Base-by-base conservation (phyloP, 1,140 invertebrate genomes). In the Aradophagus sp. region DNA sequence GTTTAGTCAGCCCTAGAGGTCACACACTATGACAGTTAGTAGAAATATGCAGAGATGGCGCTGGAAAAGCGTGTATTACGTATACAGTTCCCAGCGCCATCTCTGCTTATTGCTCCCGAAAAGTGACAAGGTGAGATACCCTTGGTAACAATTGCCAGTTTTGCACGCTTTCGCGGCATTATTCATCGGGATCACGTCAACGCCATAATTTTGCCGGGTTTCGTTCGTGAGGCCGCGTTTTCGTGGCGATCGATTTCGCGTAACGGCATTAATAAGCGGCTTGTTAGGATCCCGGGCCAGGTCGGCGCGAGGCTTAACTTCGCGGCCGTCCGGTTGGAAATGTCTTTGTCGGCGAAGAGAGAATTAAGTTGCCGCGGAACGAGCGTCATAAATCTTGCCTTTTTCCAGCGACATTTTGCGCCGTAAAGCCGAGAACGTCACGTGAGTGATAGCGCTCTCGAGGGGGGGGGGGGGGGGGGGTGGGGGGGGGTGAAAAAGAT, bases 291-390 rank as follows among this genome's bases (percentile, higher is more conserved):
- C 14, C n/a, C 11, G 20, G 13, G 14, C 44, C 13, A 20, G 63
- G 39, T 61, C 48, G 55, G 55, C 6, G 41, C 19, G 48, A 68
- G 65, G 48, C 55, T 55, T 61, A 61, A 61, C 47, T 61, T 26
- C 2, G 27, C 34, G 34, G 38, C 20, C 39, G 39, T 53, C 39
- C 31, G 32, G 47, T 39, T 68, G 27, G 38, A 23, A 59, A 61
- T 61, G 55, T 61, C 65, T 68, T 61, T 55, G 48, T 61, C 38
- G 65, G 55, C n/a, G 36, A 68, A 68, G 55, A 34, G 55, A 68
- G 48, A 68, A 68, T 68, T 68, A 68, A 59, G 55, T 68, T 68
- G 55, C 55, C 55, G 55, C 34, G 48, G 47, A 61, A 68, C 47
- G 55, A 61, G 47, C 41, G 34, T 68, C 55, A 61, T 68, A 68